A percentile compares a stretch with the other conserved stretches of the same genome.
These are phyloP conservation scores for Spheniscus humboldti DNA, from an alignment of 2,797 vertebrate species.

Conservation along the genomic window DNA sequence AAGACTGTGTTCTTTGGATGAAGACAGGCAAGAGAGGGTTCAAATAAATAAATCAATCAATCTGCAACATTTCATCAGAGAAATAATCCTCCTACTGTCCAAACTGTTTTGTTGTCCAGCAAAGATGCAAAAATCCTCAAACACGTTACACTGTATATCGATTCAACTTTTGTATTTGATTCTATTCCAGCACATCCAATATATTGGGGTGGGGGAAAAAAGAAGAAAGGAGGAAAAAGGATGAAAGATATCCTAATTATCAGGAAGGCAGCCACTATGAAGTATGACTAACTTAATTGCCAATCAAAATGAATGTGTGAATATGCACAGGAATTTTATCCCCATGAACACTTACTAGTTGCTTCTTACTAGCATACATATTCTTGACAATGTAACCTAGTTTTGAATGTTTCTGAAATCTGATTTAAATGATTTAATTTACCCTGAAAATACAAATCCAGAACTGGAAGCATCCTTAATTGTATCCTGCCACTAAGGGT, in stretches of 20 bases:
- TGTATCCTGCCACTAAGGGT: neutral
- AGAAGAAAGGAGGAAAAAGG: neutral
- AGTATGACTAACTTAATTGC: neutral
- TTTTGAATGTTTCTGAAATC: neutral
- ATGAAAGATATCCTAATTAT: neutral
- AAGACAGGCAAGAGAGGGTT: neutral
- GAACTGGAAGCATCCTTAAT: neutral
- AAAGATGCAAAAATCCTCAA: neutral
- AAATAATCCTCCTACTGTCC: neutral
- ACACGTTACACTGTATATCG: accelerated
- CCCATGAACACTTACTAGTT: neutral
- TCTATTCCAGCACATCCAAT: neutral
- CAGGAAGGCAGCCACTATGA: neutral
- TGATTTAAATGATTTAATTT: neutral
- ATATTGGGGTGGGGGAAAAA: neutral
- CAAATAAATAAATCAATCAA: neutral
- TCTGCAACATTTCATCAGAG: neutral
- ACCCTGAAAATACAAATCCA: neutral
- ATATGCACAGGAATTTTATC: neutral
- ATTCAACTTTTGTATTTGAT: neutral
- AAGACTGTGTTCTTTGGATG: neutral
- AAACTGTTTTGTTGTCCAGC: neutral
- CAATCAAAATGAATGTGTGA: neutral
- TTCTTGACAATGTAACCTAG: neutral
- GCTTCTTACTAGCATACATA: neutral